Percentiles rank a stretch among this genome's conserved stretches.
phyloP scores from a whole-genome alignment of 2,113 vertebrate species.

The Bothrops jararaca region DNA sequence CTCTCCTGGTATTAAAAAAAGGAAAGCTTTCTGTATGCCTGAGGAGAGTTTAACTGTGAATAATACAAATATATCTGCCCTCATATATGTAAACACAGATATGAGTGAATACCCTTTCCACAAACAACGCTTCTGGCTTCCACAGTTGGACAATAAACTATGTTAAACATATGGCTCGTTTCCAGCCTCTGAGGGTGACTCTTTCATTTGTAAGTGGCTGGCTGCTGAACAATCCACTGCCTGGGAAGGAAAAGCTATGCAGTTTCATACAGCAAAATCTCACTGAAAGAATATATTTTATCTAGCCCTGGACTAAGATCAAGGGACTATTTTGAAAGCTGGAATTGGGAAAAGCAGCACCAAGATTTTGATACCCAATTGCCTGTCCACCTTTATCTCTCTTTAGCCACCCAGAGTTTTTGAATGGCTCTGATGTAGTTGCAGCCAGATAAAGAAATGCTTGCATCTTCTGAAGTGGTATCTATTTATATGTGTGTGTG shows the following conservation, averaged over 20 bases:
- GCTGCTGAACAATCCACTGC: neutral
- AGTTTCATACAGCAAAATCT: neutral
- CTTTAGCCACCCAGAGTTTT: neutral
- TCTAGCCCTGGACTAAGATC: neutral
- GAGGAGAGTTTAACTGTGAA: slow-evolving; percentile 48
- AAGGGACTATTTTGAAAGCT: slow-evolving; percentile 1
- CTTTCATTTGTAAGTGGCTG: neutral
- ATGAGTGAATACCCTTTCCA: slow-evolving; percentile 44
- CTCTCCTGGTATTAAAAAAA: slow-evolving; percentile 5
- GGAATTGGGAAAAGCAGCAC: neutral
- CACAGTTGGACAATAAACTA: slow-evolving; percentile 12
- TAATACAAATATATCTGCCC: slow-evolving; percentile 51
- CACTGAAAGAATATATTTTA: neutral
- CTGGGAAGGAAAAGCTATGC: neutral
- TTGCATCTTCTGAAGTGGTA: neutral
- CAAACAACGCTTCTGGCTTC: slow-evolving; percentile 46
- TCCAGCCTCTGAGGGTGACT: slow-evolving; percentile 17
- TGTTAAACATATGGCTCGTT: slow-evolving; percentile 23
- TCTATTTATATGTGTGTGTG: no score
- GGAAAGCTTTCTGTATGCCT: neutral
- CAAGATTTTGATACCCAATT: neutral
- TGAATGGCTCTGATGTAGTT: neutral
- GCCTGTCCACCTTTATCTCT: neutral
- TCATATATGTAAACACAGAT: slow-evolving; percentile 52
- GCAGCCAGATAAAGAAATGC: slow-evolving; percentile 5